Evolutionary conservation across 2,797 vertebrate genomes (phyloP).

Genomic region (Peromyscus aztecus): DNA sequence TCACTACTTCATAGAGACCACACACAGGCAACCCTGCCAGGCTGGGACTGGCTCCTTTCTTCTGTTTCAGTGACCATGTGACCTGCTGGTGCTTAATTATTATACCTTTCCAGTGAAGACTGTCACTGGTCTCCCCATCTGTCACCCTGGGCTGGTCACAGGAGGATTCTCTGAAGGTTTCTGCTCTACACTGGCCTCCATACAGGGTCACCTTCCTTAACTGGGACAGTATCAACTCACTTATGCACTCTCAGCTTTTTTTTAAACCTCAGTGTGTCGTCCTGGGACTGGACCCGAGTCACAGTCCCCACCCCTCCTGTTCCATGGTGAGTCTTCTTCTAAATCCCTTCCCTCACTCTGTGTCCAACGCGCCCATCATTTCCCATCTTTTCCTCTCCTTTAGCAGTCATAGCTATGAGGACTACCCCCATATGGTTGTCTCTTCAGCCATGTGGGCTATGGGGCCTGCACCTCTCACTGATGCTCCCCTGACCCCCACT

Average conservation of each 20-base stretch:
- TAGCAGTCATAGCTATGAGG: not conserved
- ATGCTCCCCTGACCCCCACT: too few relatives aligned
- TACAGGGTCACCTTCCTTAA: not conserved
- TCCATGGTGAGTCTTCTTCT: not conserved
- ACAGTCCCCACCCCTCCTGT: not conserved
- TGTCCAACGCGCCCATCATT: not conserved
- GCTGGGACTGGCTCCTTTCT: not conserved
- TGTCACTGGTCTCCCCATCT: not conserved
- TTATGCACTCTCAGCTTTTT: too few relatives aligned
- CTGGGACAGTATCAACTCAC: too few relatives aligned
- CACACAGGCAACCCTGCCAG: not conserved
- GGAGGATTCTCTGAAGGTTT: not conserved
- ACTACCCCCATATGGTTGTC: too few relatives aligned
- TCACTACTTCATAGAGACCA: rapidly evolving
- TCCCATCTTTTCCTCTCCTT: not conserved
- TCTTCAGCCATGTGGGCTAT: not conserved
- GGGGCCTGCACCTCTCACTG: too few relatives aligned
- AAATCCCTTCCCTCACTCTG: not conserved
- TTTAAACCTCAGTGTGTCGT: not conserved
- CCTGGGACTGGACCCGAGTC: too few relatives aligned
- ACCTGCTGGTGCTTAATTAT: not conserved
- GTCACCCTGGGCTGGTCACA: not conserved
- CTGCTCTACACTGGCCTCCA: not conserved
- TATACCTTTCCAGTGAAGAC: not conserved
- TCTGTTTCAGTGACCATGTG: not conserved